phyloP scores from a whole-genome alignment of 2,797 vertebrate genomes.

The Gymnodraco acuticeps region DNA sequence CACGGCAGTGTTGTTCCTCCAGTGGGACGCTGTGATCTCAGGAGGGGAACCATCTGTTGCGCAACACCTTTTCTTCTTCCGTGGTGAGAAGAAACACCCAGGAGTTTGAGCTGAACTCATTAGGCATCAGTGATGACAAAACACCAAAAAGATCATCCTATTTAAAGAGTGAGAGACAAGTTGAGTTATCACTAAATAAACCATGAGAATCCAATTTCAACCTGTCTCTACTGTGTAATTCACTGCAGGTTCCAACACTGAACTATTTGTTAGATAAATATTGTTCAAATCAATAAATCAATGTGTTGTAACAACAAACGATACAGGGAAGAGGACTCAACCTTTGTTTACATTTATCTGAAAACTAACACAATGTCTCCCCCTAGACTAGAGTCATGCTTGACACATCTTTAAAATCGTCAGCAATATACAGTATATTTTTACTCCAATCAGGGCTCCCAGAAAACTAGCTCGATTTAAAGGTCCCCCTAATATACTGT shows the following conservation, averaged over 20 bases:
- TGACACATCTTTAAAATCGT: too few relatives aligned
- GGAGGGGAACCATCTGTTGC: constrained; percentile 64
- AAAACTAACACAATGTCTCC: constrained; percentile 21
- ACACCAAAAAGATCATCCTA: not conserved
- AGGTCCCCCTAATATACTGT: too few relatives aligned
- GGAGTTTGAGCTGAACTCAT: constrained; percentile 16
- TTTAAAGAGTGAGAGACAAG: not conserved
- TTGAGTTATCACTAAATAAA: not conserved
- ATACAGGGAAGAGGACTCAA: not conserved
- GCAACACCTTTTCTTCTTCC: constrained; percentile 50
- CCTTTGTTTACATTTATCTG: not conserved
- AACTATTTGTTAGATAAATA: too few relatives aligned
- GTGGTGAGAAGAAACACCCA: constrained; percentile 22
- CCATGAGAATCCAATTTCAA: not conserved
- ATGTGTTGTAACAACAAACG: not conserved
- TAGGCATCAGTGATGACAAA: constrained; percentile 20
- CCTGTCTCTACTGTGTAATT: too few relatives aligned
- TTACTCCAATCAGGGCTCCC: too few relatives aligned
- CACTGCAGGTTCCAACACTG: not conserved
- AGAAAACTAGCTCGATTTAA: too few relatives aligned
- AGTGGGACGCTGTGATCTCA: constrained; percentile 46
- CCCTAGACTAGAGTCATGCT: not conserved
- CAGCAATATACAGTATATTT: too few relatives aligned
- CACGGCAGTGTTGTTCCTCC: constrained; percentile 52
- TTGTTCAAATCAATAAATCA: too few relatives aligned